A percentile compares a stretch with the other conserved stretches of the same genome.
These are phyloP conservation scores for Myotis planiceps DNA, from an alignment of 2,797 vertebrate species.

Conservation along the genomic window DNA sequence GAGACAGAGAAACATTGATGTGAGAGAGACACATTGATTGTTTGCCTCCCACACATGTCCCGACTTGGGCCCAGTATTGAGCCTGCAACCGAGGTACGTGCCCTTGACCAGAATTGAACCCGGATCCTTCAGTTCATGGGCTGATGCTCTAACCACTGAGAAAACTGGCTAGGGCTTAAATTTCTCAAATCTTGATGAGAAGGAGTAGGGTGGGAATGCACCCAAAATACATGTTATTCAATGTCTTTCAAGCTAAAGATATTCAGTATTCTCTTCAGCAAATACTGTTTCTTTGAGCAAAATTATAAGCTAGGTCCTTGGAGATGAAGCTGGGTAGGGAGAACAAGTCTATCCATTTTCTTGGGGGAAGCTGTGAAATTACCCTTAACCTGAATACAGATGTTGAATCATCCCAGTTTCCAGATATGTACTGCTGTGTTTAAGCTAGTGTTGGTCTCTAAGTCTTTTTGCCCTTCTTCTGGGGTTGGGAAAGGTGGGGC, in stretches of 20 bases:
- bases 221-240: not conserved
- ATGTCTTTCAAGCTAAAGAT: not conserved
- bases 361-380: not conserved
- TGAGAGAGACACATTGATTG: too few species aligned
- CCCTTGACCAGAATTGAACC: too few species aligned
- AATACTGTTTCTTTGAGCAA: not conserved
- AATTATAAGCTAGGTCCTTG: not conserved
- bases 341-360: not conserved
- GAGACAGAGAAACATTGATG: too few species aligned
- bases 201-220: not conserved
- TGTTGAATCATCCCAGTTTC: not conserved
- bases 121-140: too few species aligned
- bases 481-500: rapidly evolving
- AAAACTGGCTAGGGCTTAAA: too few species aligned
- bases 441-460: not conserved
- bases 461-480: not conserved
- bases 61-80: too few species aligned
- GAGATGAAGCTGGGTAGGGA: not conserved
- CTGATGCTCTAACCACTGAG: too few species aligned
- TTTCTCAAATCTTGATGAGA: not conserved
- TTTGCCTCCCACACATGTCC: too few species aligned
- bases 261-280: not conserved
- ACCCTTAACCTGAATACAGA: not conserved
- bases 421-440: not conserved
- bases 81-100: too few species aligned